Conservation (phyloP, 2,888 invertebrate species). For the Biston stratarius region DNA sequence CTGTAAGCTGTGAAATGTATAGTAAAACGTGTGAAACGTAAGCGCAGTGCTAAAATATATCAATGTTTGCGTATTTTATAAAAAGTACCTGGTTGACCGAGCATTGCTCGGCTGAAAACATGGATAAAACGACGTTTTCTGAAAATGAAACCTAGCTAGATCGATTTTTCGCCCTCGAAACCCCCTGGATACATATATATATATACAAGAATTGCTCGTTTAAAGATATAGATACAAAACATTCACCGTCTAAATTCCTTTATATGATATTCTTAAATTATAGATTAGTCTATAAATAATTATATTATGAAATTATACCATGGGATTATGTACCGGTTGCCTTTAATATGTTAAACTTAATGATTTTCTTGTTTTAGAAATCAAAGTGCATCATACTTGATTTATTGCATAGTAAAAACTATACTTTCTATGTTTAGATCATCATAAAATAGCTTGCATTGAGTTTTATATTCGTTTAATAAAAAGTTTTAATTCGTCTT, state of each 20-base stretch:
- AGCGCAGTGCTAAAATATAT: slow-evolving; percentile 1
- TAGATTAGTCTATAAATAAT: too few species aligned
- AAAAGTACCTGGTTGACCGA: too few species aligned
- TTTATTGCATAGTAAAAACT: slow-evolving; percentile 16
- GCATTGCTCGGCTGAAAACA: too few species aligned
- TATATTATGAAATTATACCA: slow-evolving; percentile 15
- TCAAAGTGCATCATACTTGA: slow-evolving; percentile 15
- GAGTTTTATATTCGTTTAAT: slow-evolving; percentile 25
- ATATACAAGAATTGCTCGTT: too few species aligned
- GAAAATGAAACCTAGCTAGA: too few species aligned
- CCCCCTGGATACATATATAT: too few species aligned
- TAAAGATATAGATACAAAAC: too few species aligned
- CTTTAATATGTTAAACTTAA: neutral
- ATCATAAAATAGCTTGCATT: slow-evolving; percentile 19
- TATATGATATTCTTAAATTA: too few species aligned
- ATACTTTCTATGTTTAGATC: neutral
- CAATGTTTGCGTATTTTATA: slow-evolving; percentile 14
- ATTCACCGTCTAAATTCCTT: too few species aligned
- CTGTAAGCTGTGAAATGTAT: neutral
- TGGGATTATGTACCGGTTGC: neutral
- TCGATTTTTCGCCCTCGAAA: too few species aligned
- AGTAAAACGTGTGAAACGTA: neutral
- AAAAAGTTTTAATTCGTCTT: slow-evolving; percentile 36
- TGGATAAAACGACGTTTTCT: too few species aligned
- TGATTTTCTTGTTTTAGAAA: neutral